Evolutionary conservation across 2,888 invertebrate species (phyloP).

Genomic region (Alloplasta piceator): DNA sequence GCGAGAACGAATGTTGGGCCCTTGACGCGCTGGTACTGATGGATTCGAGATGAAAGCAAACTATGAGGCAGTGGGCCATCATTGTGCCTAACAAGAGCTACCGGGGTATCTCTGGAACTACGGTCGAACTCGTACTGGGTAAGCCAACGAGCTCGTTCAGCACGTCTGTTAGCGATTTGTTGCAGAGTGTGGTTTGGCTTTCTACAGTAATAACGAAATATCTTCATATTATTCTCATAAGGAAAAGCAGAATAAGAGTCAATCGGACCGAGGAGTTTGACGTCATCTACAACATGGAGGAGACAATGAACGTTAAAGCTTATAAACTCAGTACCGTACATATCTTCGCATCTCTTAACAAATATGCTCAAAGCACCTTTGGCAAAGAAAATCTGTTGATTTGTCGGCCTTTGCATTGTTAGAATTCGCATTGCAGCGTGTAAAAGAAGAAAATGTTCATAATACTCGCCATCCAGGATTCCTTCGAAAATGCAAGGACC

Average conservation of each 20-base stretch:
- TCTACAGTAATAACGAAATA: constrained; percentile 18
- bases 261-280: constrained; percentile 30
- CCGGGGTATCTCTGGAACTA: not conserved
- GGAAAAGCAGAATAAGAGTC: no score
- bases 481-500: constrained; percentile 67
- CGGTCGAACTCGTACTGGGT: constrained; percentile 14
- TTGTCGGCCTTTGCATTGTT: constrained; percentile 23
- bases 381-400: constrained; percentile 17
- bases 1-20: no score
- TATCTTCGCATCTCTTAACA: no score
- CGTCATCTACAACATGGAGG: constrained; percentile 29
- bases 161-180: no score
- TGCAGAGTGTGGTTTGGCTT: constrained; percentile 32
- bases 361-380: no score
- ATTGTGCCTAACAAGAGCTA: constrained; percentile 8
- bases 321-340: no score
- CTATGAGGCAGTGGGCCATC: constrained; percentile 8
- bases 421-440: constrained; percentile 8
- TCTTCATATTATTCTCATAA: constrained; percentile 41
- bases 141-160: constrained; percentile 16
- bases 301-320: constrained; percentile 30
- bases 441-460: constrained; percentile 55
- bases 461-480: constrained; percentile 44
- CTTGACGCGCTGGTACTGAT: no score
- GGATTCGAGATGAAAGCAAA: no score